These are phyloP conservation scores for Chinchilla lanigera DNA, from an alignment of 2,113 vertebrate species.

Conservation along the genomic window DNA sequence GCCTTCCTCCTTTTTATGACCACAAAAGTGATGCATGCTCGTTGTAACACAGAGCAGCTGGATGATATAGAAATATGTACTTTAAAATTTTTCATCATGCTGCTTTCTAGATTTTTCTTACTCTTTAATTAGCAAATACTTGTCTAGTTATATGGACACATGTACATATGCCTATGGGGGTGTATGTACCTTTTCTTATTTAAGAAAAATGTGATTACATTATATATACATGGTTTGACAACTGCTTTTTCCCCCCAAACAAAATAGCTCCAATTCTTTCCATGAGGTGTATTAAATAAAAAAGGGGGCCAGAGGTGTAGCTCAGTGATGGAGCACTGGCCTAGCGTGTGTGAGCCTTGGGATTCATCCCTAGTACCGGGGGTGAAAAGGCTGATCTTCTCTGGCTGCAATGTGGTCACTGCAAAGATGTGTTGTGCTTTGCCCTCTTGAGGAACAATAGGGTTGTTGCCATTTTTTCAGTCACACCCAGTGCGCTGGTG, in stretches of 20 bases:
- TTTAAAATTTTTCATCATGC: neutral
- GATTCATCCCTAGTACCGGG: too few species aligned
- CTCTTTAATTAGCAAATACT: neutral
- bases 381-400: neutral
- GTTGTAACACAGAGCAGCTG: neutral
- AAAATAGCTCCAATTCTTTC: slow-evolving; percentile 34
- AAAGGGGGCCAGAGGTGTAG: neutral
- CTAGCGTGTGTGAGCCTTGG: neutral
- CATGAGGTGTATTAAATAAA: neutral
- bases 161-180: neutral
- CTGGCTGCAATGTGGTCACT: neutral
- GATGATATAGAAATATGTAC: neutral
- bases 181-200: neutral
- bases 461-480: neutral
- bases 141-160: neutral
- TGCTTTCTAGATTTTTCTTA: slow-evolving; percentile 32
- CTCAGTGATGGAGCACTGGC: neutral
- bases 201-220: slow-evolving; percentile 27
- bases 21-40: neutral
- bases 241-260: neutral
- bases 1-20: neutral
- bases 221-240: neutral
- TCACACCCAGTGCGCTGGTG: neutral
- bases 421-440: neutral
- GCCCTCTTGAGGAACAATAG: neutral